Evolutionary conservation across 2,797 vertebrate genomes (phyloP).

Genomic region (Apogon talboti): DNA sequence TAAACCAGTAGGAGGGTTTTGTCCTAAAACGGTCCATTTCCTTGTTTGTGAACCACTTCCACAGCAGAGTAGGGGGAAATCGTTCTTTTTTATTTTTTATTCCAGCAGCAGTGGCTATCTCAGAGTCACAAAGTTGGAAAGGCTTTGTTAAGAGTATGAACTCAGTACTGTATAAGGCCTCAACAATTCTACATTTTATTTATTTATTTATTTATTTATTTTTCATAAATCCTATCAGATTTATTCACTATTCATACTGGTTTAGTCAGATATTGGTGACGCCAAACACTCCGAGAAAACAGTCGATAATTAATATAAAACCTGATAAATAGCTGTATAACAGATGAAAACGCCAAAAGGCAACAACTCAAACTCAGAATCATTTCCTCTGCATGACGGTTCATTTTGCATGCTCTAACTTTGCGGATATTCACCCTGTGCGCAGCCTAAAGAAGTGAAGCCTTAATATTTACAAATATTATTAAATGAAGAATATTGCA

Average conservation of each 20-base stretch:
- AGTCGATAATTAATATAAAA: conserved; percentile 67
- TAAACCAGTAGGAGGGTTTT: conserved; percentile 75
- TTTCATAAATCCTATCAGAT: conserved; percentile 24
- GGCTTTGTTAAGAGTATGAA: conserved; percentile 10
- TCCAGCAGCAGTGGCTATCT: conserved; percentile 20
- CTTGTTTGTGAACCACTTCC: conserved; percentile 75
- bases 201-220: background rate
- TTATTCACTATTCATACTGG: conserved; percentile 30
- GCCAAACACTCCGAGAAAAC: conserved; percentile 13
- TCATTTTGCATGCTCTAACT: no score
- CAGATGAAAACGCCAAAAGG: conserved; percentile 87
- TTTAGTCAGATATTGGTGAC: conserved; percentile 11
- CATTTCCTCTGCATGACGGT: conserved; percentile 88
- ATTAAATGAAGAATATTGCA: no score
- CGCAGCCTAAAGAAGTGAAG: background rate
- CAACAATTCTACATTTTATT: no score
- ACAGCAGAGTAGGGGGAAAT: conserved; percentile 28
- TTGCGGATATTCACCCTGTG: no score
- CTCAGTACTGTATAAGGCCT: conserved; percentile 8
- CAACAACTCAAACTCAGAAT: conserved; percentile 89
- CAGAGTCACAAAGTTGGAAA: background rate
- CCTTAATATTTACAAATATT: background rate
- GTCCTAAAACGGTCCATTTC: conserved; percentile 74
- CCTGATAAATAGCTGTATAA: conserved; percentile 86
- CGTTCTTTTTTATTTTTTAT: conserved; percentile 24